phyloP scores from a whole-genome alignment of 2,797 vertebrate genomes.

The Pangasius mekongensis region DNA sequence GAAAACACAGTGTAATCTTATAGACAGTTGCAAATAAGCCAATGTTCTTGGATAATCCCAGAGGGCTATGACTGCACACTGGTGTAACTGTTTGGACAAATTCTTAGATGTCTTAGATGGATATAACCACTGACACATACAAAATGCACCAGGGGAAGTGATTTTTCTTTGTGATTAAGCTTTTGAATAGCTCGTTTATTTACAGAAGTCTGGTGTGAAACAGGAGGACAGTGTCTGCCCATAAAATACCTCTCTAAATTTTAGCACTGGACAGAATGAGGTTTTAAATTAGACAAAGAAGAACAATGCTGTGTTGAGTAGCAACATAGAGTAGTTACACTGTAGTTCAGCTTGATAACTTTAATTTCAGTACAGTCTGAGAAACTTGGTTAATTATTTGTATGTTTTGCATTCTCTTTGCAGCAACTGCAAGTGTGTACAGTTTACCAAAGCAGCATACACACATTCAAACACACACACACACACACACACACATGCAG shows the following conservation, averaged over 20 bases:
- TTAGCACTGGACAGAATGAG: neutral
- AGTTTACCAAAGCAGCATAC: conserved; percentile 17
- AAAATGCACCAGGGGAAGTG: conserved; percentile 13
- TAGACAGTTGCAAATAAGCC: conserved; percentile 72
- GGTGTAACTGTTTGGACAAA: conserved; percentile 62
- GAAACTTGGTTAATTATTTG: conserved; percentile 21
- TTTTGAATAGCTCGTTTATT: conserved; percentile 38
- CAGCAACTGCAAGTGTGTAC: conserved; percentile 13
- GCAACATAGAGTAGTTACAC: conserved; percentile 7
- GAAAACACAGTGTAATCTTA: conserved; percentile 69
- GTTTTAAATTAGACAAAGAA: neutral
- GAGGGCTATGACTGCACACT: conserved; percentile 52
- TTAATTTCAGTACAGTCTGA: neutral
- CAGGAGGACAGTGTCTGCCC: conserved; percentile 6
- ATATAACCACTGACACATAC: conserved; percentile 38
- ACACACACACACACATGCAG: neutral
- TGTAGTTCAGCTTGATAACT: neutral
- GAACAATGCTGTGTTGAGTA: neutral
- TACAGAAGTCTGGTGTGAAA: conserved; percentile 7
- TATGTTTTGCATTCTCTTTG: neutral
- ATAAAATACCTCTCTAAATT: neutral
- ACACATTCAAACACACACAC: neutral
- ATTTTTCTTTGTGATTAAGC: conserved; percentile 29
- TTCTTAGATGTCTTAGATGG: conserved; percentile 65
- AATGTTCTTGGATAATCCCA: conserved; percentile 51